phyloP scores from a whole-genome alignment of 2,888 invertebrate species.

The Prenolepis imparis region DNA sequence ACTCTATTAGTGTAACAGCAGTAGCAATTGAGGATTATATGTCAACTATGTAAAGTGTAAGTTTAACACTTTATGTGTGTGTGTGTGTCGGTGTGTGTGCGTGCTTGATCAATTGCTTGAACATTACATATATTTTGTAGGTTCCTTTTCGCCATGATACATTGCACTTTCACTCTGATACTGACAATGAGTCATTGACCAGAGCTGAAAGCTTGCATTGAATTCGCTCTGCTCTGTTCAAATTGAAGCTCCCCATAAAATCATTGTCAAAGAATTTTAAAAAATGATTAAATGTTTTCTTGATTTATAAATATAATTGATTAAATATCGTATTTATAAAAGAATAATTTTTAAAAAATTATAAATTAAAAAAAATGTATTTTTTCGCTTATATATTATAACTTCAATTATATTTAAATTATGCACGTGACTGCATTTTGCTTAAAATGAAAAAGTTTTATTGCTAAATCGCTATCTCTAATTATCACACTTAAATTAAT shows the following conservation, averaged over 20 bases:
- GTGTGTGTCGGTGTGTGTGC: too few relatives aligned
- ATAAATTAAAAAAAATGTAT: not conserved
- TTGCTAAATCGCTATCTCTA: not conserved
- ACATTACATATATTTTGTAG: conserved; percentile 40
- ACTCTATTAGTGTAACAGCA: conserved; percentile 53
- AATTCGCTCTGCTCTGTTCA: conserved; percentile 36
- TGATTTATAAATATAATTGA: not conserved
- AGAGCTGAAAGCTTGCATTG: conserved; percentile 65
- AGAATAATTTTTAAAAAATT: not conserved
- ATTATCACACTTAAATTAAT: not conserved
- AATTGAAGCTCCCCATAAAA: conserved; percentile 2
- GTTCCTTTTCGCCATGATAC: conserved; percentile 69
- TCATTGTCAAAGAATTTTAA: not conserved
- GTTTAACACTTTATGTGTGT: conserved; percentile 13
- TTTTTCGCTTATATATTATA: not conserved
- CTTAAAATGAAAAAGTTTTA: not conserved
- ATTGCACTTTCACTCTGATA: conserved; percentile 77
- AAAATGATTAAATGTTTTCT: not conserved
- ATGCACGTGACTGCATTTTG: not conserved
- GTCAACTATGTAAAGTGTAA: not conserved
- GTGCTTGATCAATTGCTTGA: not conserved
- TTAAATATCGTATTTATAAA: not conserved
- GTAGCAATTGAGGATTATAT: conserved; percentile 30
- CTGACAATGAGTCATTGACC: conserved; percentile 77
- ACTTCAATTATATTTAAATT: not conserved